Evolutionary conservation across 2,797 vertebrate genomes (phyloP).

Genomic region (Paratrypauchen microcephalus): DNA sequence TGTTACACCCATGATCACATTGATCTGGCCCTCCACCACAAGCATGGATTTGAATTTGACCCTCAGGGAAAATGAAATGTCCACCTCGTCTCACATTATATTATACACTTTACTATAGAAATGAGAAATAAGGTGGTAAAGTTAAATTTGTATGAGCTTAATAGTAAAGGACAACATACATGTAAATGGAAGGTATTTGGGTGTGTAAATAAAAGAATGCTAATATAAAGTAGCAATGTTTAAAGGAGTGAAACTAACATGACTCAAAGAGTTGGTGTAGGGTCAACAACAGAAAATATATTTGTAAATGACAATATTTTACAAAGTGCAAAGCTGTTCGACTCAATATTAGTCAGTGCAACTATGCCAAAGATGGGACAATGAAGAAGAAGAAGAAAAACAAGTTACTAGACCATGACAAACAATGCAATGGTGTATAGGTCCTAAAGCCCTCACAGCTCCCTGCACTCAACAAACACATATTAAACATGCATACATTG

Average conservation of each 20-base stretch:
- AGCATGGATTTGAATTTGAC: no score
- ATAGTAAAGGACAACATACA: background rate
- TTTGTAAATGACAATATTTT: background rate
- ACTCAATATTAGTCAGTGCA: background rate
- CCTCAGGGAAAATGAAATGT: no score
- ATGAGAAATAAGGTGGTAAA: no score
- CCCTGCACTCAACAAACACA: conserved; percentile 8
- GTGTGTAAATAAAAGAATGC: background rate
- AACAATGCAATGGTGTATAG: background rate
- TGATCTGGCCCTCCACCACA: no score
- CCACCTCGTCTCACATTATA: no score
- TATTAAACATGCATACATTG: background rate
- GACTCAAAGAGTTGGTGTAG: background rate
- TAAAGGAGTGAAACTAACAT: no score
- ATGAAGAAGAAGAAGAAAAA: background rate
- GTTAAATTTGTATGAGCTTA: background rate
- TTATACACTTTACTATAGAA: no score
- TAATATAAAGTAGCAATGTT: background rate
- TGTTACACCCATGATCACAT: no score
- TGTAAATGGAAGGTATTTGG: background rate
- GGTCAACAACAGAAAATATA: background rate
- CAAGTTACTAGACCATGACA: background rate
- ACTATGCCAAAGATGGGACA: background rate
- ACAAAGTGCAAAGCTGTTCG: background rate
- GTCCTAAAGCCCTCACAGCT: background rate